Conservation (phyloP, 2,797 vertebrate genomes). For the Malurus leucopterus region DNA sequence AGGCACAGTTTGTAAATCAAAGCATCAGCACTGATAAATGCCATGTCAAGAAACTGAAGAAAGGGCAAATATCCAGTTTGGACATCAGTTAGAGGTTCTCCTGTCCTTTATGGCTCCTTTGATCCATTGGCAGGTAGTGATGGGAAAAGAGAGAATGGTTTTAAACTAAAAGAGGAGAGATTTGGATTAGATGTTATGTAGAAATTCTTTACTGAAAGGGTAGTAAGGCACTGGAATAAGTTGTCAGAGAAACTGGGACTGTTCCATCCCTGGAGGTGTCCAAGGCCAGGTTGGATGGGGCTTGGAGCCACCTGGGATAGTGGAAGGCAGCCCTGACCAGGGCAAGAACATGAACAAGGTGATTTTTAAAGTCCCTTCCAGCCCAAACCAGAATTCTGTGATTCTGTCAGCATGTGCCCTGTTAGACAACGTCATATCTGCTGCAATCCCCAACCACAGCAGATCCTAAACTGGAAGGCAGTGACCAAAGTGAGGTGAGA, state of each 20-base stretch:
- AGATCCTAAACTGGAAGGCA: background rate
- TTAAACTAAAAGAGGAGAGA: background rate
- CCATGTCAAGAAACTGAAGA: background rate
- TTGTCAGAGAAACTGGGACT: background rate
- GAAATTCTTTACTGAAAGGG: background rate
- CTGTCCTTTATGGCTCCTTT: background rate
- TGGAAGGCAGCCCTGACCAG: background rate
- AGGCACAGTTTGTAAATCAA: background rate
- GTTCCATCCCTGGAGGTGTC: background rate
- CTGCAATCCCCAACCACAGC: background rate
- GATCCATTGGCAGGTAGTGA: background rate
- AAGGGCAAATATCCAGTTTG: background rate
- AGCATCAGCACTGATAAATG: background rate
- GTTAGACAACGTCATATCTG: background rate
- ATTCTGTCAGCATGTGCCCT: background rate
- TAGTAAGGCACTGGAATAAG: no score
- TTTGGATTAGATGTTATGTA: background rate
- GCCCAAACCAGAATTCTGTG: background rate
- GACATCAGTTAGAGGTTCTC: background rate
- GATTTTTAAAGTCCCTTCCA: background rate
- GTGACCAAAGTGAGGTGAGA: background rate
- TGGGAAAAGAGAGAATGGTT: background rate
- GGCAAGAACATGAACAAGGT: background rate
- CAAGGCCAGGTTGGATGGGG: background rate
- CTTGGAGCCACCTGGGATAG: background rate